Base-by-base conservation (phyloP, 2,113 vertebrate genomes). In the Silurus meridionalis region DNA sequence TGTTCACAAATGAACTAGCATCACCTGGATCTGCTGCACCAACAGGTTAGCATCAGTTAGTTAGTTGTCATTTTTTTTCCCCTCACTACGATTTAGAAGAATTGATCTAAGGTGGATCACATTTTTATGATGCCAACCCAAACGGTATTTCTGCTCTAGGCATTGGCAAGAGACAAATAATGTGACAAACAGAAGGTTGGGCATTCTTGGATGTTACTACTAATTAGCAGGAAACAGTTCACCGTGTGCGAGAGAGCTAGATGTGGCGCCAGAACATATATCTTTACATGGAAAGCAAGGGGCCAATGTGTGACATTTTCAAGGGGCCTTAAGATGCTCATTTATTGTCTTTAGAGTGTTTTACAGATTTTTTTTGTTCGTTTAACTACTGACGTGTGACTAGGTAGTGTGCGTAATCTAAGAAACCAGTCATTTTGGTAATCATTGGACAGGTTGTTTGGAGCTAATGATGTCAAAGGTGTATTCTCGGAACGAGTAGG, bases 401-500 rank as follows among this genome's bases (percentile, higher is more conserved):
- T 11, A 50, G 71, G 8, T 23, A 7, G n/a, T 60, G 28, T 61
- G 48, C 5, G 13, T n/a, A 48, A 61, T 61, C 78, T 6, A 61
- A 46, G 78, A 80, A 80, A 80, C 57, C 57, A 61, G 37, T 80
- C 5, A 80, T 80, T 60, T 80, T 19, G 13, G 78, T 21, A 80
- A 28, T 21, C 78, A 60, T 52, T 63, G 19, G 6, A 50, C 13
- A 60, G 57, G 71, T 50, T 85, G 48, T 67, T 79, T 85, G 55
- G 52, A 85, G 84, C 13, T 25, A 21, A 63, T 85, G 83, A 85
- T 84, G 71, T 60, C 67, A 46, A 58, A 78, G 83, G 37, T 37
- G 37, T 37, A 37, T 37, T 37, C 37, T 37, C 37, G 37, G 37
- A 37, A 37, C 37, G 37, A 37, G 37, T 80, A 78, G 82, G 25